Conservation (phyloP, 1,140 invertebrate genomes). For the Calycopis cecrops region DNA sequence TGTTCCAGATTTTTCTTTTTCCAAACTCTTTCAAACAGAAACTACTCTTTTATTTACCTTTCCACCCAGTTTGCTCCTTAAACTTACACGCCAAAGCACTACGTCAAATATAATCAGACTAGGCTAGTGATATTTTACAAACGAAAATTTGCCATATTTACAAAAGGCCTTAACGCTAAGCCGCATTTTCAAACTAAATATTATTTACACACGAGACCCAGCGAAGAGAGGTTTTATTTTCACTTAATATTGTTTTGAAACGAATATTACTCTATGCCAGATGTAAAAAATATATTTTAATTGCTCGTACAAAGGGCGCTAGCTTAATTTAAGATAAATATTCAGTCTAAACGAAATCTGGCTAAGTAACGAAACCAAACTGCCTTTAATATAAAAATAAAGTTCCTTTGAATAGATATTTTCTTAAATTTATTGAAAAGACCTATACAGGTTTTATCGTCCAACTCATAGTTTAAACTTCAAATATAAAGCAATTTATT, state of each 20-base stretch:
- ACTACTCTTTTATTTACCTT: conserved; percentile 11
- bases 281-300: conserved; percentile 2
- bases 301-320: not conserved
- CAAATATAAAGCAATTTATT: no score
- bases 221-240: conserved; percentile 29
- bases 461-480: no score
- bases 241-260: not conserved
- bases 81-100: conserved; percentile 4
- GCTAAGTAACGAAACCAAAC: no score
- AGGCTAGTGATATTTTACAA: conserved; percentile 9
- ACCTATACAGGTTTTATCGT: no score
- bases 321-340: not conserved
- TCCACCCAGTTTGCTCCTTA: conserved; percentile 1
- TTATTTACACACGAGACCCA: conserved; percentile 47
- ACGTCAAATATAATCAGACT: not conserved
- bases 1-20: conserved; percentile 48
- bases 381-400: no score
- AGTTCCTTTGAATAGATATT: no score
- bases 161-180: conserved; percentile 51
- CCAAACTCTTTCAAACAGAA: conserved; percentile 6
- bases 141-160: conserved; percentile 35
- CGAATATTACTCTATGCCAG: not conserved
- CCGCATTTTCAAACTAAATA: conserved; percentile 37
- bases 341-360: no score
- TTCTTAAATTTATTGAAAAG: no score